Evolutionary conservation across 2,888 invertebrate genomes (phyloP), one percentile per base, ranked within the genome.

Genomic region (Leptogaster cylindrica): DNA sequence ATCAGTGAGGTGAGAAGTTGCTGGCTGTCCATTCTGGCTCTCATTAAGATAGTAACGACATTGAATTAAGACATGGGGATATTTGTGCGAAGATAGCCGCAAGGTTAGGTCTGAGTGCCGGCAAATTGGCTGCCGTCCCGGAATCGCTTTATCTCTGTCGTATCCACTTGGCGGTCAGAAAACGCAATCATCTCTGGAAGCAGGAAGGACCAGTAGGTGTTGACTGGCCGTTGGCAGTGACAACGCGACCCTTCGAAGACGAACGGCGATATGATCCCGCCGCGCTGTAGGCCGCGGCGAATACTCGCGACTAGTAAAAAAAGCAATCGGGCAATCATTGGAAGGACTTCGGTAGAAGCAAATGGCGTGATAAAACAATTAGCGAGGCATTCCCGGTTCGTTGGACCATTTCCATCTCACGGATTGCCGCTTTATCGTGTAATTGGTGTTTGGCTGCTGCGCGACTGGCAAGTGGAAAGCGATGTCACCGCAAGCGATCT

Each of bases 121-220:
- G 46, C 46, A 23, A 46, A 46, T 23, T 71, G 71, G 70, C 70
- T 68, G 69, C 69, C 71, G 66, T 70, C 71, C 71, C 70, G 69
- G 65, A 69, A 72, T 68, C 67, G 71, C 68, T 63, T 67, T 68
- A 71, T 72, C 69, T 71, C 79, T 77, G 71, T 81, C 82, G 71
- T 71, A 71, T 71, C 71, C 71, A 70, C 51, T 14, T 28, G 7
- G 27, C 2, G 14, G n/a, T 12, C 14, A 14, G 41, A 7, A 41
- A 12, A 41, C 14, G 41, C 27, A 52, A 66, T 28, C 65, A 55
- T 1, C 7, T 6, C 28, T 7, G 12, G 5, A 2, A 6, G 18
- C n/a, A 6, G 51, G 46, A 31, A 50, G 68, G 68, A 69, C 70
- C 70, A 39, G 68, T 66, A 70, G 48, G 66, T 66, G n/a, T 61